Base-by-base conservation (phyloP, 2,888 invertebrate genomes). In the Agriotes lineatus region DNA sequence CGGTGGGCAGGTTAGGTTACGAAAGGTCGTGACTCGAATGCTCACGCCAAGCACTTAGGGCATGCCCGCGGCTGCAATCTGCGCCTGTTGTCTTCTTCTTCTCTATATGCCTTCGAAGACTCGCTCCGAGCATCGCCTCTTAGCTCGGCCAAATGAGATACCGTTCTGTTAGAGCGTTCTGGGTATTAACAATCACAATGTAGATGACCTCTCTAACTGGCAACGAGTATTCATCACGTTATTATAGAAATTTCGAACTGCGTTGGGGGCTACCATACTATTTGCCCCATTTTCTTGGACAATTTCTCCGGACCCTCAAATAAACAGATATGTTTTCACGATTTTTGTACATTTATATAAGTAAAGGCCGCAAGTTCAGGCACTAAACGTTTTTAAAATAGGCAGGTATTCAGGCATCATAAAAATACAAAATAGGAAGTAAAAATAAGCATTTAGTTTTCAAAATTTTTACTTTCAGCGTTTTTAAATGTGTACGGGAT, bases 11-110 rank as follows among this genome's bases (percentile, higher is more conserved):
- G 76, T 75, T 76, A 71, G 77, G 77, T 77, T 77, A 77, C 75
- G 71, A 77, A 76, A 77, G 77, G 77, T 77, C 77, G 77, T 77
- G 77, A 77, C 76, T 75, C 71, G 76, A 71, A 74, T 74, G 77
- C 75, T 77, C 77, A 77, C 74, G 77, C 73, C 72, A 71, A 68
- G 65, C 72, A 67, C 74, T 73, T 64, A 65, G 73, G 74, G 73
- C 72, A 73, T 70, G 72, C 73, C 67, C 65, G 69, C 56, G 70
- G 74, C 70, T 50, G 52, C 66, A 54, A 69, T 67, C 61, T 67
- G 67, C 50, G 69, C 73, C 70, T 14, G 35, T 64, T 52, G 57
- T 67, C 45, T 62, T n/a, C n/a, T n/a, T n/a, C n/a, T n/a, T n/a
- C n/a, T n/a, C n/a, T n/a, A n/a, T n/a, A 66, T 66, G 59, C 61